Evolutionary conservation across 1,140 invertebrate species (phyloP).

Genomic region (Calliopsis andreniformis): DNA sequence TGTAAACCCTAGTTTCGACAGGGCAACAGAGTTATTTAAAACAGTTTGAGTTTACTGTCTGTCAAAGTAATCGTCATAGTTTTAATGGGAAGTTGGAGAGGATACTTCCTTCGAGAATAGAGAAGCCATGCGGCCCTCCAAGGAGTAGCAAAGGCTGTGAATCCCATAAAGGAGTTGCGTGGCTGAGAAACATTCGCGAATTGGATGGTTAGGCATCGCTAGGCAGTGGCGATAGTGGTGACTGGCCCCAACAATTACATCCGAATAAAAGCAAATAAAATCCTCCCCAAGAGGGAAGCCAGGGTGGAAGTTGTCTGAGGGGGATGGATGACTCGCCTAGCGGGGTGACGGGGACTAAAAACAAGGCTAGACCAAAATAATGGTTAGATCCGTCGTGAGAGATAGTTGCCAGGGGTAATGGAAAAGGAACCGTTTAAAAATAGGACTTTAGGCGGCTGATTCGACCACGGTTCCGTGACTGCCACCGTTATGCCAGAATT

Average conservation of each 20-base stretch:
- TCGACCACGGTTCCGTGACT: constrained; percentile 77
- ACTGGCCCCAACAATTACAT: constrained; percentile 81
- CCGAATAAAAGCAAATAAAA: constrained; percentile 80
- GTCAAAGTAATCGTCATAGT: constrained; percentile 24
- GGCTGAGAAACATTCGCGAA: constrained; percentile 78
- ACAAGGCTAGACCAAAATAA: constrained; percentile 80
- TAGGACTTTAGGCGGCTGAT: constrained; percentile 67
- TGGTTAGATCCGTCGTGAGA: constrained; percentile 76
- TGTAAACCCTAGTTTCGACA: neutral
- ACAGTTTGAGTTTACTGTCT: constrained; percentile 33
- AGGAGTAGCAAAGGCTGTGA: constrained; percentile 44
- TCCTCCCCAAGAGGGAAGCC: constrained; percentile 38
- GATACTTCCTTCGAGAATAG: constrained; percentile 26
- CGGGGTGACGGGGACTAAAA: constrained; percentile 65
- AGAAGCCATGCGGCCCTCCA: constrained; percentile 22
- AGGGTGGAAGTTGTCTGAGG: constrained; percentile 47
- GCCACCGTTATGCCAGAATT: constrained; percentile 71
- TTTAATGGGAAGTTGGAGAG: constrained; percentile 43
- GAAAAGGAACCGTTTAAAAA: constrained; percentile 80
- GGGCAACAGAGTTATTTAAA: constrained; percentile 35
- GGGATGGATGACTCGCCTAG: constrained; percentile 41
- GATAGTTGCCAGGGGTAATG: constrained; percentile 79
- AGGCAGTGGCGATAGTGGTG: constrained; percentile 79
- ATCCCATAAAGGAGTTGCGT: constrained; percentile 76
- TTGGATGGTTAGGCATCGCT: constrained; percentile 74